A percentile compares a stretch with the other conserved stretches of the same genome.
Conservation (phyloP, 2,797 vertebrate genomes). For the Saxicola maurus region DNA sequence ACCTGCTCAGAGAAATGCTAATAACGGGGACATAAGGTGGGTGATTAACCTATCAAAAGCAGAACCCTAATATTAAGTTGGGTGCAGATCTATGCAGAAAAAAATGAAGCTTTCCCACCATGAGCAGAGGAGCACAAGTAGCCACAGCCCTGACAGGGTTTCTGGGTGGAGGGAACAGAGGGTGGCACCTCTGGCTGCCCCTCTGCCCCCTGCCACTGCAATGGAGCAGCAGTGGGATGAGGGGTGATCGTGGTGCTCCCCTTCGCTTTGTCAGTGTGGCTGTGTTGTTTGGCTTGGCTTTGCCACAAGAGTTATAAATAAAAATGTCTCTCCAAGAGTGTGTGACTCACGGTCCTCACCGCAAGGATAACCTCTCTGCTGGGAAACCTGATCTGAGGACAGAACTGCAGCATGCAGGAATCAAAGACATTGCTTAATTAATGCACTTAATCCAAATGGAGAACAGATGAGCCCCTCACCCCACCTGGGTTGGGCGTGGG, state of each 20-base stretch:
- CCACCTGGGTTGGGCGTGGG: background rate
- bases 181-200: background rate
- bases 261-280: background rate
- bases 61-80: slow-evolving; percentile 53
- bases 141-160: background rate
- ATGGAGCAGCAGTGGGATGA: background rate
- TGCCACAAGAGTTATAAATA: slow-evolving; percentile 37
- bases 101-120: slow-evolving; percentile 14
- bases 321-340: slow-evolving; percentile 31
- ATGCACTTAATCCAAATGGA: background rate
- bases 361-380: slow-evolving; percentile 32
- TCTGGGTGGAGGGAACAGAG: background rate
- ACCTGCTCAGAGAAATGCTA: slow-evolving; percentile 31
- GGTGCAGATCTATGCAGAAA: slow-evolving; percentile 22
- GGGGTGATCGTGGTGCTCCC: background rate
- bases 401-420: background rate
- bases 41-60: slow-evolving; percentile 52
- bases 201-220: background rate
- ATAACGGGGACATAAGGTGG: slow-evolving; percentile 33
- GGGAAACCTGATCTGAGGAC: slow-evolving; percentile 2
- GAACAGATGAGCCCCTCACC: background rate
- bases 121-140: background rate
- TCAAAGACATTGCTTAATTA: background rate
- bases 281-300: slow-evolving; percentile 30
- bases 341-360: slow-evolving; percentile 33